Evolutionary conservation across 2,113 vertebrate species (phyloP).

Genomic region (Motacilla tschutschensis): DNA sequence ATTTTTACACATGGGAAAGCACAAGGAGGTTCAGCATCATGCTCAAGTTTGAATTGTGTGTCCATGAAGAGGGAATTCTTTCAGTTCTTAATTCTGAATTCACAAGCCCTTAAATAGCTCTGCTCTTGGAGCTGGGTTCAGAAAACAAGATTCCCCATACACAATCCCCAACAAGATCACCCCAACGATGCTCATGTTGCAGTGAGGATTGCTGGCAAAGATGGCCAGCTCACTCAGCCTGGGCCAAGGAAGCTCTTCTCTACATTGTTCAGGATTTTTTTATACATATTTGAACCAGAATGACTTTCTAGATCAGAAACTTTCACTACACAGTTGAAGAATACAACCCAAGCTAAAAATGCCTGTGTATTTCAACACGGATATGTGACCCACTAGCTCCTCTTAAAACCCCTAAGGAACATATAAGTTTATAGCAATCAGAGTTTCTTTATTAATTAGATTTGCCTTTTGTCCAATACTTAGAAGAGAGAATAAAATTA

Average conservation of each 20-base stretch:
- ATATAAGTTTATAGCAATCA: slow-evolving; percentile 31
- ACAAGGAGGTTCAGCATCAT: neutral
- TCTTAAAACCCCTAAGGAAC: neutral
- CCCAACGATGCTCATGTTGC: neutral
- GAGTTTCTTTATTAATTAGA: slow-evolving; percentile 48
- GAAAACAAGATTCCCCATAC: neutral
- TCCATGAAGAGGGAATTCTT: neutral
- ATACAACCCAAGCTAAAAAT: neutral
- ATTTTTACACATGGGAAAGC: neutral
- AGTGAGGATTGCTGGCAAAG: neutral
- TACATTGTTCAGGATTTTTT: neutral
- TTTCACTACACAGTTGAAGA: neutral
- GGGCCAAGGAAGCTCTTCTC: neutral
- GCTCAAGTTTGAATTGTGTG: neutral
- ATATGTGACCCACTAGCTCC: neutral
- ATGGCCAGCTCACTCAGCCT: neutral
- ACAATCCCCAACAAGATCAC: neutral
- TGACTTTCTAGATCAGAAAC: neutral
- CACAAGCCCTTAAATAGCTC: neutral
- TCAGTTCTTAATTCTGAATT: neutral
- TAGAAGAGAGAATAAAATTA: slow-evolving; percentile 37
- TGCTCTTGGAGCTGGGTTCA: neutral
- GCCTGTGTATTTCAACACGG: neutral
- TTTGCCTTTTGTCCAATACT: slow-evolving; percentile 34
- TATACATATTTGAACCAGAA: neutral